Percentiles rank a stretch among this genome's conserved stretches.
These are phyloP conservation scores for Melopsittacus undulatus DNA, from an alignment of 2,797 vertebrate genomes.

Conservation along the genomic window DNA sequence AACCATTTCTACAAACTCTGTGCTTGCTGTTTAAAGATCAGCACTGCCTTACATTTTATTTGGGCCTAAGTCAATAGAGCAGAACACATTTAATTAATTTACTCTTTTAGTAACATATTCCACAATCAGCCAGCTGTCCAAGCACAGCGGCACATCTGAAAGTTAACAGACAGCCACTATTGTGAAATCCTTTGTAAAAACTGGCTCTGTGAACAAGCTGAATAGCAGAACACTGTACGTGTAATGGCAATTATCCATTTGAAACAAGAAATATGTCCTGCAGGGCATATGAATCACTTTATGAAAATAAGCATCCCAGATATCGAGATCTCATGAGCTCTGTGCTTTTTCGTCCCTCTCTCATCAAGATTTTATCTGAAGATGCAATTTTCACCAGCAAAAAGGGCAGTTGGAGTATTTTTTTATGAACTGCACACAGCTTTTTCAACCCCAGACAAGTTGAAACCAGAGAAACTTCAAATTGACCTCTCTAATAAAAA, in stretches of 20 bases:
- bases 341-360: background rate
- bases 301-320: background rate
- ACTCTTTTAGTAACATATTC: conserved; percentile 48
- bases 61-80: background rate
- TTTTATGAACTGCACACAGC: background rate
- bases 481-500: background rate
- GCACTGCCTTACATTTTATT: background rate
- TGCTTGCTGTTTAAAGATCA: background rate
- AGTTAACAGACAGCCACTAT: background rate
- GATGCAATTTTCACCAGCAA: background rate
- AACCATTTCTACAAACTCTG: background rate
- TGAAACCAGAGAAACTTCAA: background rate
- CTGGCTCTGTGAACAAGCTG: background rate
- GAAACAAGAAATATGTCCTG: background rate
- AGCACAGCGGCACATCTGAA: conserved; percentile 27
- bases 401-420: background rate
- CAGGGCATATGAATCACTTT: background rate
- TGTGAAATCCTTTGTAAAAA: conserved; percentile 11
- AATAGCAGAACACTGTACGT: background rate
- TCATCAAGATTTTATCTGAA: background rate
- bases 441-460: background rate
- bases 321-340: background rate
- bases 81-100: background rate
- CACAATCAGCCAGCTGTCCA: conserved; percentile 64
- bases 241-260: background rate